Percentiles rank a stretch among this genome's conserved stretches.
These are phyloP conservation scores for Lapara coniferarum DNA, from an alignment of 2,888 invertebrate species.

Conservation along the genomic window DNA sequence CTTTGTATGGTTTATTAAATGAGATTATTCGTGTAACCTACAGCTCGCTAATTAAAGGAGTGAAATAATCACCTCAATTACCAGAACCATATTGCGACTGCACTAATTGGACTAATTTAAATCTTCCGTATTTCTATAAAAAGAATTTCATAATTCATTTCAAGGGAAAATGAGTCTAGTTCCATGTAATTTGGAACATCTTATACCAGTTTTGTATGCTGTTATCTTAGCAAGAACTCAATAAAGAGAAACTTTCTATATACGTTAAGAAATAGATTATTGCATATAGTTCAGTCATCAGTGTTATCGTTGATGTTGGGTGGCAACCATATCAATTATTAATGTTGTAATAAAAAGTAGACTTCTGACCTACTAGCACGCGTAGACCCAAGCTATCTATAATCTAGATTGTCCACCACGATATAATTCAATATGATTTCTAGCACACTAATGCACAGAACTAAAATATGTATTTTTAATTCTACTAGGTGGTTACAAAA, in stretches of 20 bases:
- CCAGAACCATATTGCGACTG: neutral
- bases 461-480: neutral
- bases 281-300: neutral
- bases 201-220: no score
- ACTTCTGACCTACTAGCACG: conserved; percentile 13
- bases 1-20: conserved; percentile 2
- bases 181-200: no score
- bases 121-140: no score
- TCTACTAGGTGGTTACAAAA: neutral
- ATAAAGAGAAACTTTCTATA: neutral
- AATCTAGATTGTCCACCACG: conserved; percentile 7
- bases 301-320: neutral
- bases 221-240: neutral
- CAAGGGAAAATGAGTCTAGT: no score
- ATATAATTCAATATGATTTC: conserved; percentile 1
- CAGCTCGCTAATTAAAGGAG: neutral
- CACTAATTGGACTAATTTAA: neutral
- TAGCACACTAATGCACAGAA: neutral
- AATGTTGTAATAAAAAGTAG: neutral
- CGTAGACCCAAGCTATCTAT: neutral
- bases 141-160: no score
- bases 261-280: neutral
- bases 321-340: neutral
- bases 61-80: neutral
- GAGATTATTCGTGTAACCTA: neutral